phyloP scores from a whole-genome alignment of 2,797 vertebrate genomes.

The Pangasius djambal region DNA sequence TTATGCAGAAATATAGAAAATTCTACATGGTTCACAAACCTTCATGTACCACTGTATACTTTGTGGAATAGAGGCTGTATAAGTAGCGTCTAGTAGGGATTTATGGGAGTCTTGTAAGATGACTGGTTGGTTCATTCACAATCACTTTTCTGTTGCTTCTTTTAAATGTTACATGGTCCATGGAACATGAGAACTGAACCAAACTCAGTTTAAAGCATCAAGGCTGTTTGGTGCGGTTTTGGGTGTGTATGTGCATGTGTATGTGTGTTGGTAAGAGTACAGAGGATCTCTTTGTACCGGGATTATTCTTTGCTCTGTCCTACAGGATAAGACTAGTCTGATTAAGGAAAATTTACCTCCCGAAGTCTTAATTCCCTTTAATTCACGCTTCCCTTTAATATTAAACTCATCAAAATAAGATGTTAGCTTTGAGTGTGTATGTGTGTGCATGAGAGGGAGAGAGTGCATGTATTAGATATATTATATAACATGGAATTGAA shows the following conservation, averaged over 20 bases:
- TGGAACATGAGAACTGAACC: not conserved
- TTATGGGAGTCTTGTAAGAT: not conserved
- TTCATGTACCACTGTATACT: not conserved
- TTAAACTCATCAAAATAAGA: conserved; percentile 57
- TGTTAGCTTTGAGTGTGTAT: conserved; percentile 28
- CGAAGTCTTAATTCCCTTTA: conserved; percentile 50
- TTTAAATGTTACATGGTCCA: not conserved
- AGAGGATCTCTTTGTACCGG: conserved; percentile 67
- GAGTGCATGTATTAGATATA: not conserved
- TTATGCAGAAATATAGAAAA: too few relatives aligned
- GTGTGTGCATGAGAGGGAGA: not conserved
- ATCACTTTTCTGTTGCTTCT: not conserved
- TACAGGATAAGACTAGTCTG: conserved; percentile 66
- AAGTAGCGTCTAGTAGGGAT: not conserved
- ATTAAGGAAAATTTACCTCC: not conserved
- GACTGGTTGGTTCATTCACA: not conserved
- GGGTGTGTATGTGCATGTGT: conserved; percentile 56
- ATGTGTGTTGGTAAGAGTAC: conserved; percentile 66
- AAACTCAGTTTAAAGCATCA: not conserved
- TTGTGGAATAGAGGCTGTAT: not conserved
- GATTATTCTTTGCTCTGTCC: conserved; percentile 68
- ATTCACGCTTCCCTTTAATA: conserved; percentile 57
- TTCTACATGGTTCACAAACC: too few relatives aligned
- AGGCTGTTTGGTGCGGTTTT: conserved; percentile 18
- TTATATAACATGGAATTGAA: not conserved